phyloP scores from a whole-genome alignment of 2,797 vertebrate genomes.

The Cyprinella venusta region DNA sequence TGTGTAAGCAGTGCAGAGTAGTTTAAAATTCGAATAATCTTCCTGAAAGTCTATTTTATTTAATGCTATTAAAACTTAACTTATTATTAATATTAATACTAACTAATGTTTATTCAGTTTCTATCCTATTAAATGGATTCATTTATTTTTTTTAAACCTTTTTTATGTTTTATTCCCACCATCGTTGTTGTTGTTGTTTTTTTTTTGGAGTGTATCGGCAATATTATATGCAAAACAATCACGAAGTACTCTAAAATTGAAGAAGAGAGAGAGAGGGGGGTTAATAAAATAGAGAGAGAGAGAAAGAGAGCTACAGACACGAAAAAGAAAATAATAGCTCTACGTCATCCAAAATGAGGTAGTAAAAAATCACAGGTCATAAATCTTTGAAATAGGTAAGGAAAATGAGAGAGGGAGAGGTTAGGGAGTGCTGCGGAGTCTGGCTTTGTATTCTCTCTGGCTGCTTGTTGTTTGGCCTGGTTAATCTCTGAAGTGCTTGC shows the following conservation, averaged over 20 bases:
- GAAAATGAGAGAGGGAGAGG: constrained; percentile 33
- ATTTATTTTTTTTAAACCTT: neutral
- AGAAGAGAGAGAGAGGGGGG: neutral
- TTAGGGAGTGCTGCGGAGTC: constrained; percentile 15
- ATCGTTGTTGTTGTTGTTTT: neutral
- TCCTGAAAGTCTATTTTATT: neutral
- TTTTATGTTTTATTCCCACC: neutral
- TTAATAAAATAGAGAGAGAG: neutral
- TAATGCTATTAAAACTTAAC: too few species aligned
- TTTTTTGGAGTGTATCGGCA: neutral
- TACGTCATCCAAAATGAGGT: constrained; percentile 35
- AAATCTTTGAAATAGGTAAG: constrained; percentile 53
- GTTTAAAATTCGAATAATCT: neutral
- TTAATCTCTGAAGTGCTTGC: constrained; percentile 44
- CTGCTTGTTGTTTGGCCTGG: constrained; percentile 38
- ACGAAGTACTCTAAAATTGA: neutral
- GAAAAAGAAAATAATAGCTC: constrained; percentile 37
- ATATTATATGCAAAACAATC: constrained; percentile 11
- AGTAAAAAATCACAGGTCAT: constrained; percentile 46
- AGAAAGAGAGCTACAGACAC: neutral
- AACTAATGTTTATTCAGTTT: neutral
- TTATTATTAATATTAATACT: too few species aligned
- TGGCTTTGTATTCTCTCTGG: constrained; percentile 14
- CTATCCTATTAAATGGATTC: neutral
- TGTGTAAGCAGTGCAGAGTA: neutral